Base-by-base conservation (phyloP, 2,888 invertebrate genomes). In the Cantharis rufa region DNA sequence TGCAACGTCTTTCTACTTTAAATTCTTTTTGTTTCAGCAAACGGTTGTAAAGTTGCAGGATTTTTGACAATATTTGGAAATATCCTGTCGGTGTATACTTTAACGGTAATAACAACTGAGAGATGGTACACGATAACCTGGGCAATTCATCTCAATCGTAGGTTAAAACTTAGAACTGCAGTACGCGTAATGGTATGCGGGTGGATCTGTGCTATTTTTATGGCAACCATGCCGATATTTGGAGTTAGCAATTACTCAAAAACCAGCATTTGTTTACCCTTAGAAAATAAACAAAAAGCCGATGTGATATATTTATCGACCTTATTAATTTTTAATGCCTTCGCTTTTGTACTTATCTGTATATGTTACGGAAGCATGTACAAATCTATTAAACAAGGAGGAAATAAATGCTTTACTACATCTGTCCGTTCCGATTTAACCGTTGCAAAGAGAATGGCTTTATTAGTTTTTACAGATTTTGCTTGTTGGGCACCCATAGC, bases 221-320 rank as follows among this genome's bases (percentile, higher is more conserved):
- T 93, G 88, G 92, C 93, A 0, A 86, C 88, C 66, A 85, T 93
- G 28, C 93, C 93, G 1, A 87, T 93, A 4, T 83, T 92, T 16
- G 93, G 92, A 13, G 88, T 93, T 79, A 92, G 92, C 82, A 90
- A 90, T 81, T 93, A 93, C 86, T 89, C 91, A 61, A 91, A 90
- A 83, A 93, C 93, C 80, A 92, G 92, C 83, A 92, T 93, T 62
- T 93, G 93, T 84, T 87, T 93, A 72, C 93, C 93, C 0, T 88
- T 93, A 86, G 91, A 91, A 82, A 91, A 90, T 71, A 88, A 88
- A 32, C 87, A 89, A 72, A 83, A 89, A 62, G 86, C 87, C 1
- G 92, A 92, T 82, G 87, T 90, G 61, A 89, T 89, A 11, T 93
- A 92, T 85, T 86, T 92, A 32, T 87, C 90, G 11, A 88, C 89